Evolutionary conservation across 2,888 invertebrate species (phyloP).

Genomic region (Heliconius charithonia): DNA sequence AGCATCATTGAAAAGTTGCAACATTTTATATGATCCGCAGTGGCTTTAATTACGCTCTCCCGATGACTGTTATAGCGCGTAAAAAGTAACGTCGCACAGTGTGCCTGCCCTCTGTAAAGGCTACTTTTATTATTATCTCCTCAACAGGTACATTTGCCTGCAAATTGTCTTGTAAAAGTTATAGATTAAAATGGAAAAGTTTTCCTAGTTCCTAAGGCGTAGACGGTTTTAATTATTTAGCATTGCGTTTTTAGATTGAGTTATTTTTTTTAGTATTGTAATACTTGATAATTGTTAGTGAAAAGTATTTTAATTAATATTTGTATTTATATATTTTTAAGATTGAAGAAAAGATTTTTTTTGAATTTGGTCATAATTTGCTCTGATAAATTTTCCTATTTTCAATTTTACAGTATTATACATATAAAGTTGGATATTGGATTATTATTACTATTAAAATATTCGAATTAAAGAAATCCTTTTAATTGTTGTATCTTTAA

Average conservation of each 20-base stretch:
- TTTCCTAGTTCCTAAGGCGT: background rate
- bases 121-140: slow-evolving; percentile 70
- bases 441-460: no score
- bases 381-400: background rate
- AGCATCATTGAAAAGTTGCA: slow-evolving; percentile 60
- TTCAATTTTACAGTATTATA: no score
- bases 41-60: slow-evolving; percentile 61
- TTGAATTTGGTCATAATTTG: background rate
- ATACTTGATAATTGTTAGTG: background rate
- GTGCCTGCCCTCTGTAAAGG: slow-evolving; percentile 53
- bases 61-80: slow-evolving; percentile 57
- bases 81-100: slow-evolving; percentile 54
- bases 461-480: background rate
- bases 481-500: background rate
- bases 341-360: background rate
- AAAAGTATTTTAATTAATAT: background rate
- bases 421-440: no score
- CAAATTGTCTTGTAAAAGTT: slow-evolving; percentile 28
- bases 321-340: background rate
- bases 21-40: slow-evolving; percentile 59
- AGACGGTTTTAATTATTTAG: slow-evolving; percentile 9
- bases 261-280: slow-evolving; percentile 3
- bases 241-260: slow-evolving; percentile 3
- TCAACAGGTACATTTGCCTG: slow-evolving; percentile 62
- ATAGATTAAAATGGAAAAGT: slow-evolving; percentile 23